Evolutionary conservation across 1,140 invertebrate genomes (phyloP).

Genomic region (Hylaeus volcanicus): DNA sequence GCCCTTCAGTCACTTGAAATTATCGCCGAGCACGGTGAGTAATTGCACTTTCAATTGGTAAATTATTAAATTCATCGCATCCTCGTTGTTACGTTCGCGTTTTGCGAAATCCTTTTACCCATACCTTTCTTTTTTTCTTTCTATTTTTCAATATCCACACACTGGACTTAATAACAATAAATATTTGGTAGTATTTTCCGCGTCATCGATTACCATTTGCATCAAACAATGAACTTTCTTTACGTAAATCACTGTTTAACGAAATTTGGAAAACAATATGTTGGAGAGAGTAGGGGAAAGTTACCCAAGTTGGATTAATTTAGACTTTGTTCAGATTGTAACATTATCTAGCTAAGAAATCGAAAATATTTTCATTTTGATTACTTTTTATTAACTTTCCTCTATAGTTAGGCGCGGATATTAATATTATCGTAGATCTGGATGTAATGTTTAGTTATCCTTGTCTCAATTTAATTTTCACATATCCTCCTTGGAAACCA

Average conservation of each 20-base stretch:
- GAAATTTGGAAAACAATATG: background rate
- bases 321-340: no score
- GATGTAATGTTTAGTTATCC: no score
- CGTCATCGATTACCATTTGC: background rate
- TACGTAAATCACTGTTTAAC: background rate
- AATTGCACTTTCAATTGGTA: conserved; percentile 55
- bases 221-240: no score
- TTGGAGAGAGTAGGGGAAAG: background rate
- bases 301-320: no score
- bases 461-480: no score
- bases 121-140: background rate
- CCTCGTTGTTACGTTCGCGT: conserved; percentile 25
- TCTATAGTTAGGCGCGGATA: no score
- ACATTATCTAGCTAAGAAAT: no score
- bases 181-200: background rate
- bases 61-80: conserved; percentile 40
- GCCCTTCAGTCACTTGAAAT: conserved; percentile 51
- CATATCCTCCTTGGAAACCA: no score
- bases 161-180: background rate
- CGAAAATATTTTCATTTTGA: no score
- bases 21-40: conserved; percentile 47
- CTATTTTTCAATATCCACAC: background rate
- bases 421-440: no score
- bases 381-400: no score
- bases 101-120: conserved; percentile 17